Conservation (phyloP, 2,113 vertebrate species). For the Terrapene triunguis region DNA sequence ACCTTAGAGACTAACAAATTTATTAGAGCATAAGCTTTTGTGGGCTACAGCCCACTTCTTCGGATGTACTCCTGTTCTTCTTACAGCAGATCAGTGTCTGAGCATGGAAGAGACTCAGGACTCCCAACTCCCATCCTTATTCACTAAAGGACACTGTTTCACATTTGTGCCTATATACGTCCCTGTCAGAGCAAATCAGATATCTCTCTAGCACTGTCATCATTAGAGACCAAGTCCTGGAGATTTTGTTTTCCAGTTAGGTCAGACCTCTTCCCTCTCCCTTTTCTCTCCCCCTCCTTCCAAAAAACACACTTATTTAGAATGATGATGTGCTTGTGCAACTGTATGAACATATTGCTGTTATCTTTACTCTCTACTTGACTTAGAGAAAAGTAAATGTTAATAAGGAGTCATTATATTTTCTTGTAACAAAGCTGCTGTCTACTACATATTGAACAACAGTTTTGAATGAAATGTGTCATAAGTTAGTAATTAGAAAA, state of each 20-base stretch:
- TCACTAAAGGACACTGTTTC: not conserved
- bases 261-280: not conserved
- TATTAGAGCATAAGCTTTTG: no score
- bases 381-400: not conserved
- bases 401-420: not conserved
- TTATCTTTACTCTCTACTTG: not conserved
- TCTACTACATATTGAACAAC: not conserved
- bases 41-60: no score
- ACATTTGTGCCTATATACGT: not conserved
- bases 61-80: no score
- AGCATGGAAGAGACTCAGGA: not conserved
- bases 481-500: not conserved
- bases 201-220: not conserved
- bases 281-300: not conserved
- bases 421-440: not conserved
- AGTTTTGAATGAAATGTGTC: not conserved
- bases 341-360: not conserved
- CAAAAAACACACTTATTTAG: not conserved
- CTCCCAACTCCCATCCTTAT: not conserved
- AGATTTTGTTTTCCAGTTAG: not conserved
- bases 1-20: no score
- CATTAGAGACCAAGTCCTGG: not conserved
- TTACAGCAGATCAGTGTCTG: not conserved
- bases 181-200: not conserved
- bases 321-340: not conserved